phyloP scores from a whole-genome alignment of 2,113 vertebrate genomes.

The Aleadryas rufinucha region DNA sequence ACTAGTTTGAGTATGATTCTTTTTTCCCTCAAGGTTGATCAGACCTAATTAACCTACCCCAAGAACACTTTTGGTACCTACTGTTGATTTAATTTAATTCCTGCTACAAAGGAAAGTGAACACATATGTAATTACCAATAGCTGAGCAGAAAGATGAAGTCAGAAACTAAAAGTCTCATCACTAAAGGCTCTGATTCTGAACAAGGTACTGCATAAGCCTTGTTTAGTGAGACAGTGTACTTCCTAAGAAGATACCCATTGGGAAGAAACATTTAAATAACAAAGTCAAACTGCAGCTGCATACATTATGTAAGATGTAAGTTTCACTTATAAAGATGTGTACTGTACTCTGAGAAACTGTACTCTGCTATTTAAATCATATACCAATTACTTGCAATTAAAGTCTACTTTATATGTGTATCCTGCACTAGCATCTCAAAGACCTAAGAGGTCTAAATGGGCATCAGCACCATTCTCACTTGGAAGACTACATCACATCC shows the following conservation, averaged over 20 bases:
- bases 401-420: not conserved
- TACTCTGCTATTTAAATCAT: not conserved
- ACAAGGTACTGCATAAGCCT: not conserved
- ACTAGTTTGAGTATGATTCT: not conserved
- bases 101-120: not conserved
- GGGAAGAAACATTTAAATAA: not conserved
- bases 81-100: not conserved
- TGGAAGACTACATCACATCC: not conserved
- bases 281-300: not conserved
- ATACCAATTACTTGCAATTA: not conserved
- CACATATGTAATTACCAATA: not conserved
- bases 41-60: not conserved
- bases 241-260: not conserved
- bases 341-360: too few relatives aligned
- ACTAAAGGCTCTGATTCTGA: not conserved
- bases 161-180: not conserved
- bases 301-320: not conserved
- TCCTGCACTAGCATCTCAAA: not conserved
- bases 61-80: not conserved
- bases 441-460: not conserved
- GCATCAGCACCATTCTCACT: not conserved
- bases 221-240: not conserved
- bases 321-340: not conserved
- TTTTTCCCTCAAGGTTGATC: not conserved
- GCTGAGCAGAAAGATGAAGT: not conserved